Conservation (phyloP, 2,888 invertebrate species). For the Drosophila mettleri region DNA sequence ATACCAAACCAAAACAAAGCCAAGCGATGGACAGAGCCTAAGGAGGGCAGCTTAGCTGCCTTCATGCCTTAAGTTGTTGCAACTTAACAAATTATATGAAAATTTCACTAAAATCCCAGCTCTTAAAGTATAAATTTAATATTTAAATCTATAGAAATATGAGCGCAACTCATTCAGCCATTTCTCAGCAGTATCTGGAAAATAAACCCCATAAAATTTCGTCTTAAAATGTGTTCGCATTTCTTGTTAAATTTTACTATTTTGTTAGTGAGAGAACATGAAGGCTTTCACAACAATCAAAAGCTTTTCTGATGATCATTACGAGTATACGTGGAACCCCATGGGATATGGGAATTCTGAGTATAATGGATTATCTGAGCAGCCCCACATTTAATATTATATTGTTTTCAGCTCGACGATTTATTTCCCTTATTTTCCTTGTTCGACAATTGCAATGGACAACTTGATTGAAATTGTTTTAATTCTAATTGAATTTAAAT, state of each 20-base stretch:
- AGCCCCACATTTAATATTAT: background rate
- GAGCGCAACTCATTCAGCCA: background rate
- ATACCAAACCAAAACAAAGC: conserved; percentile 19
- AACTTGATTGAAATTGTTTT: background rate
- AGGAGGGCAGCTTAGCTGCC: background rate
- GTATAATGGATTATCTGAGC: background rate
- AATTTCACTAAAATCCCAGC: too few species aligned
- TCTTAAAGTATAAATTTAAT: background rate
- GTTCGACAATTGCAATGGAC: background rate
- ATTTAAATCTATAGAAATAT: background rate
- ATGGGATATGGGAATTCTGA: background rate
- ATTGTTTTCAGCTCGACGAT: background rate
- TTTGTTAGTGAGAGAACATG: background rate
- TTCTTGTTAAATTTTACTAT: background rate
- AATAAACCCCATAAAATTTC: background rate
- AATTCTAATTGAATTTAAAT: conserved; percentile 11
- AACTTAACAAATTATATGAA: too few species aligned
- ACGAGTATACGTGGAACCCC: too few species aligned
- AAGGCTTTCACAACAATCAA: background rate
- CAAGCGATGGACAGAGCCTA: conserved; percentile 4
- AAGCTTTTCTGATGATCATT: background rate
- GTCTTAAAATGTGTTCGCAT: background rate
- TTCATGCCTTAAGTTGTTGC: conserved; percentile 7
- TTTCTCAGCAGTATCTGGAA: too few species aligned
- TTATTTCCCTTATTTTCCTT: background rate